These are phyloP conservation scores for Ariolimax columbianus DNA, from an alignment of 2,888 invertebrate genomes.

Conservation along the genomic window DNA sequence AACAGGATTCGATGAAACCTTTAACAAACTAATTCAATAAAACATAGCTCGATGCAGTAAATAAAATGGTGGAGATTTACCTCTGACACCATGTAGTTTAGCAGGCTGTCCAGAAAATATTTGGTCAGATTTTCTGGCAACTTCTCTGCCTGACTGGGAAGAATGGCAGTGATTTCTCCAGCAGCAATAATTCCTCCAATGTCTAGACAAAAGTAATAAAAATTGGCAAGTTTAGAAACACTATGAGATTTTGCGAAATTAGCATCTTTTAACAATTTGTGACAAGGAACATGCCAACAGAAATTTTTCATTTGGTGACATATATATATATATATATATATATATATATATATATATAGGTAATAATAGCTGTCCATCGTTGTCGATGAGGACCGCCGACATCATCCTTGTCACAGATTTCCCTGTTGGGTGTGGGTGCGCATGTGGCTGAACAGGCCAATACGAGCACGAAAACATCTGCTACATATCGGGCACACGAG, in stretches of 20 bases:
- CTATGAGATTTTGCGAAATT: not conserved
- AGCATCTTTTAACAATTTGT: not conserved
- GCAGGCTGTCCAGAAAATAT: constrained; percentile 90
- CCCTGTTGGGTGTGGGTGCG: no score
- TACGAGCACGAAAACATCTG: no score
- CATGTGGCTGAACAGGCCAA: no score
- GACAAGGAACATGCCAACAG: not conserved
- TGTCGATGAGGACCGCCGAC: no score
- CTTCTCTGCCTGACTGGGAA: constrained; percentile 90
- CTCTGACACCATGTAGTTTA: constrained; percentile 94
- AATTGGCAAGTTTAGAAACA: not conserved
- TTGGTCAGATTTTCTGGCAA: constrained; percentile 90
- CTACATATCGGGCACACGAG: no score
- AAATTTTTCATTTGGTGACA: not conserved
- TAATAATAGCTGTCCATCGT: no score
- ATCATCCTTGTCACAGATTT: no score
- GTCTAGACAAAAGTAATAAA: constrained; percentile 80
- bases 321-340: no score
- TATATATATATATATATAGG: no score
- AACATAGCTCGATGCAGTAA: not conserved
- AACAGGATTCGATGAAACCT: no score
- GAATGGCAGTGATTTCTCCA: constrained; percentile 86
- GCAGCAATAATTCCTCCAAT: constrained; percentile 83
- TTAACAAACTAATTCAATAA: not conserved
- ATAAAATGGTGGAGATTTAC: constrained; percentile 73